Percentiles rank a stretch among this genome's conserved stretches.
These are phyloP conservation scores for Petaurus breviceps DNA, from an alignment of 2,113 vertebrate genomes.

Conservation along the genomic window DNA sequence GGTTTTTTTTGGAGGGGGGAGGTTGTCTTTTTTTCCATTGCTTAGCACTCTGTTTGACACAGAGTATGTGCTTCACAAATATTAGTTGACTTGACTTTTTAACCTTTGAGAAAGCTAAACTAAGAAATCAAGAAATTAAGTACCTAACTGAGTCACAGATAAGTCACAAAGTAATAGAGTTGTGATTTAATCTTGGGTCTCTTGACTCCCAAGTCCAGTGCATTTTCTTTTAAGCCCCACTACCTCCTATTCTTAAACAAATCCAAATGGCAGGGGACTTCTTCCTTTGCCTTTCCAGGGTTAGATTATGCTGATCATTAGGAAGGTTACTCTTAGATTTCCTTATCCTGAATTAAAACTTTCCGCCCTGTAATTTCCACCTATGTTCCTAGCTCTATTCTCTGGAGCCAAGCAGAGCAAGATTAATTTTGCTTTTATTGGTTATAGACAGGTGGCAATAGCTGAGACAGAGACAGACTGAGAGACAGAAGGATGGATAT, in stretches of 20 bases:
- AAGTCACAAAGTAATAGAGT: neutral
- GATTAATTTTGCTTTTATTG: neutral
- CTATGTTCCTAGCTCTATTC: neutral
- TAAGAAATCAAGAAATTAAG: neutral
- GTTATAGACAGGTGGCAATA: neutral
- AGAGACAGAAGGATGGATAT: neutral
- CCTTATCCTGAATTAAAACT: neutral
- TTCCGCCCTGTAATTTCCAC: neutral
- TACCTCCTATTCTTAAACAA: neutral
- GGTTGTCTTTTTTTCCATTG: neutral
- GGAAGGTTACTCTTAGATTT: neutral
- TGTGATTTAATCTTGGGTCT: neutral
- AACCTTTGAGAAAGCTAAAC: neutral
- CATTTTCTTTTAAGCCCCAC: neutral
- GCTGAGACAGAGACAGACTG: neutral
- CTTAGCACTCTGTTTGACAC: neutral
- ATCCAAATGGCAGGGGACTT: neutral
- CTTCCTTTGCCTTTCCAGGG: neutral
- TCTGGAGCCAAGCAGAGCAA: neutral
- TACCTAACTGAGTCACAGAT: neutral
- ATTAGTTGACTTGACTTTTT: neutral
- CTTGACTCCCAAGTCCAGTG: neutral
- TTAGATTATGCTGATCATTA: neutral
- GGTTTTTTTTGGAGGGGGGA: too few species aligned
- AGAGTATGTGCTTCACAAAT: neutral